Percentiles rank a stretch among this genome's conserved stretches.
These are phyloP conservation scores for Gouania willdenowi DNA, from an alignment of 2,797 vertebrate species.

Conservation along the genomic window DNA sequence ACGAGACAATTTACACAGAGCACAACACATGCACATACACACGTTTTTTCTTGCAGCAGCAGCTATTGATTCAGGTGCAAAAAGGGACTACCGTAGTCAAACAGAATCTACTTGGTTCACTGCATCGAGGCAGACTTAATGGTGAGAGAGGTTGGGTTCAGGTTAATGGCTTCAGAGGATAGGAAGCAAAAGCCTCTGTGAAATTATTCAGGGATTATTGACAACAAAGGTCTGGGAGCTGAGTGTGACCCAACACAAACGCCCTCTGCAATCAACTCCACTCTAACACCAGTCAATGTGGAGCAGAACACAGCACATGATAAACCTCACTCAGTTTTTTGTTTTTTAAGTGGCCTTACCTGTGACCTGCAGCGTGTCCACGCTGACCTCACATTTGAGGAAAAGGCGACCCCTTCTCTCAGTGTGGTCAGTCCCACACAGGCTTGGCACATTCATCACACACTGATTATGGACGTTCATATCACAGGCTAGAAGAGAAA, in stretches of 20 bases:
- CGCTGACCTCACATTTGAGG: conserved; percentile 87
- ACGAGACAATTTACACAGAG: conserved; percentile 37
- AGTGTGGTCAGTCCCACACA: conserved; percentile 92
- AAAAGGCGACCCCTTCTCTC: conserved; percentile 89
- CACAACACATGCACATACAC: conserved; percentile 33
- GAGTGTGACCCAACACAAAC: conserved; percentile 9
- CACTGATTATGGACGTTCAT: conserved; percentile 97
- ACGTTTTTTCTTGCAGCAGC: conserved; percentile 9
- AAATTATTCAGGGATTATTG: conserved; percentile 4
- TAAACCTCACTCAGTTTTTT: neutral
- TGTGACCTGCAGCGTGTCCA: conserved; percentile 85
- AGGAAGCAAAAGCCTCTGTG: too few species aligned
- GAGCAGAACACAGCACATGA: neutral
- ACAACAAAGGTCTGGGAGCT: conserved; percentile 2
- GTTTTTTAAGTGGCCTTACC: too few species aligned
- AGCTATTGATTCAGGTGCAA: conserved; percentile 23
- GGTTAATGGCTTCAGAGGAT: conserved; percentile 8
- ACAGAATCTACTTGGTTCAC: conserved; percentile 1
- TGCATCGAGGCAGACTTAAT: conserved; percentile 1
- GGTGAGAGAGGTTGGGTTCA: neutral
- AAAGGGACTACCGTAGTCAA: conserved; percentile 5
- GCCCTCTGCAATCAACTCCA: neutral
- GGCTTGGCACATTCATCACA: conserved; percentile 94
- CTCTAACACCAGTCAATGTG: neutral
- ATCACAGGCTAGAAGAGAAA: conserved; percentile 83